Evolutionary conservation across 2,797 vertebrate genomes (phyloP).

Genomic region (Epinephelus malabaricus): DNA sequence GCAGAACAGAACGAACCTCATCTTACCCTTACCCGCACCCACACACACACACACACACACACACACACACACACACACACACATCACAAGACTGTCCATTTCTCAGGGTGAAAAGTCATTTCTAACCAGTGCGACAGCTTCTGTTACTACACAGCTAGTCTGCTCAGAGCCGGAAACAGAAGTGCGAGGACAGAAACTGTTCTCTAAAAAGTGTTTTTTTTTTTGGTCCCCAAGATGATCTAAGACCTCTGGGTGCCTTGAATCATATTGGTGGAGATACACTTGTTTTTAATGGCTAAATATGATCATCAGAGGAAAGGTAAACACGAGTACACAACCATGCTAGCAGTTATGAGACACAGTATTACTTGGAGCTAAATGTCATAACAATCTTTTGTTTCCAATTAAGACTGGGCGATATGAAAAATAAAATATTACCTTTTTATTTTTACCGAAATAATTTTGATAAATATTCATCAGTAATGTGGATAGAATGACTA

Average conservation of each 20-base stretch:
- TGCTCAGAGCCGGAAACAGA: too few species aligned
- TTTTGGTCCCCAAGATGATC: not conserved
- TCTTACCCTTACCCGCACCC: not conserved
- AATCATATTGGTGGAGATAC: not conserved
- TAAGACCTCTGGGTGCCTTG: not conserved
- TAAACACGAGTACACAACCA: not conserved
- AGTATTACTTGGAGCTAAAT: too few species aligned
- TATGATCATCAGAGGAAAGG: not conserved
- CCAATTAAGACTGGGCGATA: too few species aligned
- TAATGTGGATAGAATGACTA: too few species aligned
- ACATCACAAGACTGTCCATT: not conserved
- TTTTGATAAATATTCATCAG: too few species aligned
- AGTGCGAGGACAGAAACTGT: not conserved
- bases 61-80: not conserved
- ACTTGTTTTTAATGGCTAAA: not conserved
- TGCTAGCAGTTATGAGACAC: too few species aligned
- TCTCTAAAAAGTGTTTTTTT: not conserved
- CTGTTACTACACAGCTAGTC: too few species aligned
- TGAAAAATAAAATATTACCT: too few species aligned
- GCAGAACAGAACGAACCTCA: conserved; percentile 41
- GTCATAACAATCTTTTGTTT: too few species aligned
- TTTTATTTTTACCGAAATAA: too few species aligned
- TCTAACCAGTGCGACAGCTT: not conserved
- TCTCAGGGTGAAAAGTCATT: conserved; percentile 18
- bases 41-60: conserved; percentile 5